These are phyloP conservation scores for Aphelinus certus DNA, from an alignment of 1,140 invertebrate species.

Conservation along the genomic window DNA sequence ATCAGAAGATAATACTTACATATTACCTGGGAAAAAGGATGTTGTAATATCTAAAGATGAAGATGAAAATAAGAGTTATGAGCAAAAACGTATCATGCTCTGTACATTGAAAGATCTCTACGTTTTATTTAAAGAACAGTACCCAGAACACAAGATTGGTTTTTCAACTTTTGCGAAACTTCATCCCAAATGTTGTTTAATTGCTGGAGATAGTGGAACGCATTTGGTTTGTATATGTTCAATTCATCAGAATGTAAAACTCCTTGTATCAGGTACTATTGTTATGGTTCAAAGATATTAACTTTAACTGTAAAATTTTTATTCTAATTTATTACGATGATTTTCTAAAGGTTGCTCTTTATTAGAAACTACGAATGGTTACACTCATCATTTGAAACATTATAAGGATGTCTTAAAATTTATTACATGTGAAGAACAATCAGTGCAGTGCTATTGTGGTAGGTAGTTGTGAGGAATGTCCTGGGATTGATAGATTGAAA, in stretches of 20 bases:
- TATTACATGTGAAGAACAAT: too few species aligned
- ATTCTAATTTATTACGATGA: too few species aligned
- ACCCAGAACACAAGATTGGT: constrained; percentile 23
- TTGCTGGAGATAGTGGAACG: constrained; percentile 28
- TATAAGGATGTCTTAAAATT: too few species aligned
- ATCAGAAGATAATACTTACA: not conserved
- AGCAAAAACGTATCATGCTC: constrained; percentile 37
- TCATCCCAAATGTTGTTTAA: constrained; percentile 28
- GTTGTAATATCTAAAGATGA: not conserved
- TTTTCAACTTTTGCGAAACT: constrained; percentile 38
- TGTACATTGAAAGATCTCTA: constrained; percentile 39
- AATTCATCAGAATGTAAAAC: not conserved
- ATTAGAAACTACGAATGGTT: too few species aligned
- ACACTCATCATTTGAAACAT: too few species aligned
- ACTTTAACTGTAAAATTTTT: too few species aligned
- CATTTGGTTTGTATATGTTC: constrained; percentile 25
- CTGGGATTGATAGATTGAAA: too few species aligned
- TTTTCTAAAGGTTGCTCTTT: too few species aligned
- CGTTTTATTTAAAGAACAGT: constrained; percentile 29
- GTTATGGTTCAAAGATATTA: too few species aligned
- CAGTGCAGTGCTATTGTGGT: too few species aligned
- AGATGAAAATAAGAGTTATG: not conserved
- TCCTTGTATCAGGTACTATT: not conserved
- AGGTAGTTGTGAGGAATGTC: too few species aligned
- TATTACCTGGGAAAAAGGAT: not conserved